Evolutionary conservation across 2,113 vertebrate genomes (phyloP).

Genomic region (Hippocampus guttulatus): DNA sequence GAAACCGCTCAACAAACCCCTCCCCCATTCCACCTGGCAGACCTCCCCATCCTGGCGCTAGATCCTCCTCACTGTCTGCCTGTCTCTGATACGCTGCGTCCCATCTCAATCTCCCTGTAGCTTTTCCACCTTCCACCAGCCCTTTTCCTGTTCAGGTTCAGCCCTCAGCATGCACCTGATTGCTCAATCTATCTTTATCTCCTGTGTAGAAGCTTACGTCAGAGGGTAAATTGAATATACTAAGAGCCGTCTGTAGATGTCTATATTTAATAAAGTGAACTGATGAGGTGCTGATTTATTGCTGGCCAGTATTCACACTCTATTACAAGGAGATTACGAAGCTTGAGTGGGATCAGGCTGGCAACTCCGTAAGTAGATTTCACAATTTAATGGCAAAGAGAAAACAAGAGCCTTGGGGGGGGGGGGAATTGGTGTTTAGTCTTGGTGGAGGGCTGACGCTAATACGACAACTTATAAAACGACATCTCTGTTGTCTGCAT

Average conservation of each 20-base stretch:
- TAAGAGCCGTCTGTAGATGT: constrained; percentile 80
- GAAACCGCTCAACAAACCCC: constrained; percentile 35
- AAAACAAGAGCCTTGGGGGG: constrained; percentile 65
- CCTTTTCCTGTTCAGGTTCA: constrained; percentile 43
- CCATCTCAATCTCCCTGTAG: constrained; percentile 53
- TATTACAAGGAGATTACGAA: constrained; percentile 79
- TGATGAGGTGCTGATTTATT: constrained; percentile 82
- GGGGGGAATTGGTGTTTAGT: constrained; percentile 42
- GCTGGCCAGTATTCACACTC: constrained; percentile 77
- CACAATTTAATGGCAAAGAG: constrained; percentile 76
- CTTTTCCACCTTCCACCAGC: constrained; percentile 37
- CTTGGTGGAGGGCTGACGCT: constrained; percentile 55
- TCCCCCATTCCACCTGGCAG: constrained; percentile 43
- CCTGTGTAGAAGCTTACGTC: constrained; percentile 71
- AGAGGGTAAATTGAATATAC: constrained; percentile 81
- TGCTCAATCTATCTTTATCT: constrained; percentile 80
- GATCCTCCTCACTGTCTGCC: constrained; percentile 40
- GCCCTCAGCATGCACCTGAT: constrained; percentile 72
- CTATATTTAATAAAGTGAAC: constrained; percentile 80
- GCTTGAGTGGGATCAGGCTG: constrained; percentile 72
- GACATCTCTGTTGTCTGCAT: constrained; percentile 46
- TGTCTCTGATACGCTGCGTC: constrained; percentile 42
- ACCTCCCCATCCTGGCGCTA: constrained; percentile 37
- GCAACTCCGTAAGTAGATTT: constrained; percentile 79
- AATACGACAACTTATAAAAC: constrained; percentile 67